phyloP scores from a whole-genome alignment of 2,797 vertebrate species.

The Acomys russatus region DNA sequence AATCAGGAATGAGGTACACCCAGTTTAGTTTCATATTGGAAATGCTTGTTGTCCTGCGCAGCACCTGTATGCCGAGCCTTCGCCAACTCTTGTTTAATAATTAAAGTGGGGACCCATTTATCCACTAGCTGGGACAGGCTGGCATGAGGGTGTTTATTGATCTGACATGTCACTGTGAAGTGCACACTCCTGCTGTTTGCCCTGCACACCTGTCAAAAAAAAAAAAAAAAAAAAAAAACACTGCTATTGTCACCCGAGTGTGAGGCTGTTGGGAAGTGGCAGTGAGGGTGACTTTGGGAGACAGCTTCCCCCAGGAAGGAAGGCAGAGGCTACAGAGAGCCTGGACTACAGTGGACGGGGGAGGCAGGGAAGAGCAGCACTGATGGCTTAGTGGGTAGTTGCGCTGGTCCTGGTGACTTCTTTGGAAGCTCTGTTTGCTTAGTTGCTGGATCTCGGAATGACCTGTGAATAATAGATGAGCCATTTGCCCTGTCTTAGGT shows the following conservation, averaged over 20 bases:
- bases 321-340: too few relatives aligned
- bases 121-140: conserved; percentile 62
- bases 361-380: fast-evolving
- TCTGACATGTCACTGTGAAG: conserved; percentile 42
- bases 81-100: conserved; percentile 78
- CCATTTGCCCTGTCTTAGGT: conserved; percentile 39
- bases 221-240: neutral
- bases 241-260: neutral
- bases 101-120: conserved; percentile 68
- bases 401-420: neutral
- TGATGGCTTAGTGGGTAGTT: neutral
- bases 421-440: conserved; percentile 40
- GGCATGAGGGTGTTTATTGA: conserved; percentile 76
- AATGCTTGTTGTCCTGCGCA: conserved; percentile 54
- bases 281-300: neutral
- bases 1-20: conserved; percentile 44
- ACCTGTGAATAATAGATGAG: conserved; percentile 76
- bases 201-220: neutral
- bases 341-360: neutral
- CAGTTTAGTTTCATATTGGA: conserved; percentile 59
- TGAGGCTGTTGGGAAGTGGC: neutral
- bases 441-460: conserved; percentile 48
- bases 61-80: conserved; percentile 56
- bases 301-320: fast-evolving
- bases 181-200: neutral